Conservation (phyloP, 2,888 invertebrate genomes). For the Dolichopus griseipennis region DNA sequence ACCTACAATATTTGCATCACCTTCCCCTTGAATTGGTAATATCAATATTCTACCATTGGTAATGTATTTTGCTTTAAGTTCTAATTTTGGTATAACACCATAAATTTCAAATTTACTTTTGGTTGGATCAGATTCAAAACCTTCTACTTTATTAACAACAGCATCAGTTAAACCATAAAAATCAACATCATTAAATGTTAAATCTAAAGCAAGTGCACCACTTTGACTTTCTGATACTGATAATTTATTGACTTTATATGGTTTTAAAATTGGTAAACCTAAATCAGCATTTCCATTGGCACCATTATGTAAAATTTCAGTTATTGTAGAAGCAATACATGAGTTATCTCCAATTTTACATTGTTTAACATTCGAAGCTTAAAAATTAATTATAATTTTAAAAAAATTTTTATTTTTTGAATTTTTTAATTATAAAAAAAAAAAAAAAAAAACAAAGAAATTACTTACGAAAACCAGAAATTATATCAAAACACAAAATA, state of each 20-base stretch:
- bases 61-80: conserved; percentile 35
- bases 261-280: background rate
- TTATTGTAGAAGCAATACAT: background rate
- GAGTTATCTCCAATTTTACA: background rate
- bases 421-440: too few species aligned
- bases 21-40: conserved; percentile 43
- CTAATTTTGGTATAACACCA: conserved; percentile 34
- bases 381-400: background rate
- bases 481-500: too few species aligned
- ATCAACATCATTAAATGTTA: background rate
- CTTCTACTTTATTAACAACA: conserved; percentile 17
- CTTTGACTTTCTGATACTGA: background rate
- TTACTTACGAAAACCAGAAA: too few species aligned
- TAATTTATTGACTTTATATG: background rate
- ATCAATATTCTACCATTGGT: conserved; percentile 44
- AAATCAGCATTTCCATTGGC: background rate
- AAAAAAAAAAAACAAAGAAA: too few species aligned
- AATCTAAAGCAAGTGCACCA: background rate
- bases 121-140: conserved; percentile 34
- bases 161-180: background rate
- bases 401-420: too few species aligned
- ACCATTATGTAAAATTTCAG: background rate
- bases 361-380: background rate
- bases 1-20: conserved; percentile 35
- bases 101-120: conserved; percentile 40